These are phyloP conservation scores for Tragelaphus strepsiceros DNA, from an alignment of 2,113 vertebrate genomes.

Conservation along the genomic window DNA sequence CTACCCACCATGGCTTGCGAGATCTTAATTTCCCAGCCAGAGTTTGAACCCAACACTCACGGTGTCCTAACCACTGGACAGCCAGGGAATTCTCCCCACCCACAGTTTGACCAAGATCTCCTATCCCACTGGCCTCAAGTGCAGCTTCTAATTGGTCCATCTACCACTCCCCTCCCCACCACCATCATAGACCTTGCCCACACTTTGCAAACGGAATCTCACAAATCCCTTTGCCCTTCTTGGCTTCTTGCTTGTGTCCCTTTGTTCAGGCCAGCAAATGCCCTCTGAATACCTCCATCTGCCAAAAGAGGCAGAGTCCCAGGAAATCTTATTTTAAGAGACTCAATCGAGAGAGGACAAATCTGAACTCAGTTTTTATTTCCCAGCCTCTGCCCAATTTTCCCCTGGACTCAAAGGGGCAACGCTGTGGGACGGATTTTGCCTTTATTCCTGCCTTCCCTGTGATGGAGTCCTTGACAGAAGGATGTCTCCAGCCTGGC, in stretches of 20 bases:
- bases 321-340: not conserved
- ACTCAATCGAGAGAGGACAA: not conserved
- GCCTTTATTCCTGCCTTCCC: not conserved
- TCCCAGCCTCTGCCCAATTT: not conserved
- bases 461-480: not conserved
- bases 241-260: not conserved
- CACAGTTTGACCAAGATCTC: not conserved
- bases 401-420: not conserved
- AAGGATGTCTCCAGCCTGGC: not conserved
- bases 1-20: not conserved
- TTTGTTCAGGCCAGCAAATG: not conserved
- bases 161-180: not conserved
- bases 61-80: not conserved
- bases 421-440: not conserved
- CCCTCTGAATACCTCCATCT: not conserved
- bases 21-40: not conserved
- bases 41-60: fast-evolving
- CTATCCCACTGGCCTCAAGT: not conserved
- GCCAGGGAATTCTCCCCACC: not conserved
- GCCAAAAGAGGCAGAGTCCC: not conserved
- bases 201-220: not conserved
- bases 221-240: not conserved
- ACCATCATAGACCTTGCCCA: too few relatives aligned
- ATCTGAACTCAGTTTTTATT: not conserved
- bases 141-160: not conserved